Conservation (phyloP, 2,888 invertebrate species). For the Cephus nigrinus region DNA sequence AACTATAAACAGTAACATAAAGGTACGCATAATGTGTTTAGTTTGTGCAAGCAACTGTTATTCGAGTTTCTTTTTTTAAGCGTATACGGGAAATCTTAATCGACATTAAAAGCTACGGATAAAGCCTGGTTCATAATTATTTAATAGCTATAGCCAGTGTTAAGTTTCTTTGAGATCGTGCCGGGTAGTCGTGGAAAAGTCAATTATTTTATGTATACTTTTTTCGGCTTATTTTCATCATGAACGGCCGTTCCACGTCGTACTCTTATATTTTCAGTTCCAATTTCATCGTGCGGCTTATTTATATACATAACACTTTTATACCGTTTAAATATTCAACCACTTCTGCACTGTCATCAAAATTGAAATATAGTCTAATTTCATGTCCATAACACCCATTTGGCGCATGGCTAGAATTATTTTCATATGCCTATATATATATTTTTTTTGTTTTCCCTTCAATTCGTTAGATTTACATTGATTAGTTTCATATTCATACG, state of each 20-base stretch:
- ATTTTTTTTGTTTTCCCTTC: constrained; percentile 23
- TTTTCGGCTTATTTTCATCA: background rate
- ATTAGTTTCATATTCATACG: constrained; percentile 30
- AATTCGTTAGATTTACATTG: constrained; percentile 44
- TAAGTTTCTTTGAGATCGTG: background rate
- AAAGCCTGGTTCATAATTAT: background rate
- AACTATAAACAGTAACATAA: constrained; percentile 31
- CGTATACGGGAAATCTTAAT: background rate
- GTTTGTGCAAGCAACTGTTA: constrained; percentile 44
- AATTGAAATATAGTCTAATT: constrained; percentile 46
- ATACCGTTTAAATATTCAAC: constrained; percentile 15
- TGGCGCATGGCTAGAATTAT: constrained; percentile 17
- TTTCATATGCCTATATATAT: constrained; percentile 38
- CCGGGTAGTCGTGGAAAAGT: background rate
- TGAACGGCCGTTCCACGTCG: background rate
- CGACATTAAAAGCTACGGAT: background rate
- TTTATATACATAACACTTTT: constrained; percentile 46
- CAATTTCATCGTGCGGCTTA: constrained; percentile 46
- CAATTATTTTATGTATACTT: background rate
- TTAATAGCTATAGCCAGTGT: background rate
- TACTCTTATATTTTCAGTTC: constrained; percentile 22
- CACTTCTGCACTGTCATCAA: constrained; percentile 23
- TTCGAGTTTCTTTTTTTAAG: constrained; percentile 12
- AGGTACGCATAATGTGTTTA: constrained; percentile 23
- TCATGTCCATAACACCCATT: constrained; percentile 30